These are phyloP conservation scores for Eclectus roratus DNA, from an alignment of 2,113 vertebrate genomes.

Conservation along the genomic window DNA sequence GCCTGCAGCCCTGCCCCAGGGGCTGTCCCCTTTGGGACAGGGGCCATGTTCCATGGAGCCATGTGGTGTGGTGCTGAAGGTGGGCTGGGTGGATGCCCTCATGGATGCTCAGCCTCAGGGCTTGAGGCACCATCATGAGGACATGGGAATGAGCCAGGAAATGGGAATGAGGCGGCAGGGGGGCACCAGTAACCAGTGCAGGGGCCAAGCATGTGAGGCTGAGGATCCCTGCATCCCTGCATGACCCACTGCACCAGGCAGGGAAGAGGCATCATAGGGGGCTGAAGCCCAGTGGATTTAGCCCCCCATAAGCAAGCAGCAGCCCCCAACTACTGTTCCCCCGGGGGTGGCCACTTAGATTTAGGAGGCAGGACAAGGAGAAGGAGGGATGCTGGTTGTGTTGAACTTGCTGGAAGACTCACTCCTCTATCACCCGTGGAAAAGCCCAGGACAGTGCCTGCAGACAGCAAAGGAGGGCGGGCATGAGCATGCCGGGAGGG, in stretches of 20 bases:
- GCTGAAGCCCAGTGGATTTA: not conserved
- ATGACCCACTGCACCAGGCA: accelerated
- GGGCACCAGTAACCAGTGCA: accelerated
- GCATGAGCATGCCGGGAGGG: not conserved
- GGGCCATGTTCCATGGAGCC: not conserved
- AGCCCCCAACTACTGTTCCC: not conserved
- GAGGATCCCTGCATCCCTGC: slow-evolving; percentile 11
- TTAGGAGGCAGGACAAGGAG: not conserved
- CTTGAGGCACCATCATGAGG: not conserved
- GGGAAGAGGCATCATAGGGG: not conserved
- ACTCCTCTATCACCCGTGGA: not conserved
- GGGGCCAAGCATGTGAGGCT: accelerated
- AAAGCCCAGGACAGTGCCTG: not conserved
- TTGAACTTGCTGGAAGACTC: not conserved
- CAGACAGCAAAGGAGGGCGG: not conserved
- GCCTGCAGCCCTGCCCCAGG: too few relatives aligned
- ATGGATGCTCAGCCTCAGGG: not conserved
- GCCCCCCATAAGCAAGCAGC: accelerated
- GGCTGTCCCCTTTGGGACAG: accelerated
- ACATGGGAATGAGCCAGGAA: not conserved
- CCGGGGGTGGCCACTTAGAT: not conserved
- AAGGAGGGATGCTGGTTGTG: not conserved
- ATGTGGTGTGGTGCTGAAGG: accelerated
- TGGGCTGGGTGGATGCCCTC: accelerated
- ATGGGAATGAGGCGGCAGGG: accelerated